Conservation (phyloP, 2,113 vertebrate genomes). For the Phaethornis superciliosus region DNA sequence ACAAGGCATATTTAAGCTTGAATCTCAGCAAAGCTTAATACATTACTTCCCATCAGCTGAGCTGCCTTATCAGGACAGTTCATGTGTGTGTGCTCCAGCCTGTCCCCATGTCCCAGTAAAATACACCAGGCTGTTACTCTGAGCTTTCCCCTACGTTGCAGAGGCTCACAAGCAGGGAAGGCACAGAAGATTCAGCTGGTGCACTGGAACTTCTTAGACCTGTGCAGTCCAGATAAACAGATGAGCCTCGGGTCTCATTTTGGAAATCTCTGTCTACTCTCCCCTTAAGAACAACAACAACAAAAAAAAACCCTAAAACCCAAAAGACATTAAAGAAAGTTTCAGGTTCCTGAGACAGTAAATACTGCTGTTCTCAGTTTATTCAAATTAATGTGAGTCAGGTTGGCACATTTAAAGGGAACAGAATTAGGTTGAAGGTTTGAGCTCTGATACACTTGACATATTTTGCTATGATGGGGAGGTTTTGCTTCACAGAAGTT, state of each 20-base stretch:
- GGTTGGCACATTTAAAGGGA: background rate
- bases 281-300: background rate
- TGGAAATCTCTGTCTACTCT: background rate
- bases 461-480: conserved; percentile 10
- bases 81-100: background rate
- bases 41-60: background rate
- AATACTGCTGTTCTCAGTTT: background rate
- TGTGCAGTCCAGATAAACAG: background rate
- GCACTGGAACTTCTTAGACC: background rate
- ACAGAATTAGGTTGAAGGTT: conserved; percentile 11
- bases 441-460: background rate
- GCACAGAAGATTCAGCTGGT: background rate
- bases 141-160: background rate
- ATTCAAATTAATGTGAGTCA: background rate
- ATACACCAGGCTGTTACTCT: background rate
- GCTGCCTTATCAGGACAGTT: accelerated
- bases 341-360: background rate
- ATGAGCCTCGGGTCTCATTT: accelerated
- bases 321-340: background rate
- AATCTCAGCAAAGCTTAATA: background rate
- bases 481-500: conserved; percentile 2
- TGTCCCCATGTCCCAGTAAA: background rate
- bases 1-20: background rate
- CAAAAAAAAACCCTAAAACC: background rate
- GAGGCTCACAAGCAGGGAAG: background rate